These are phyloP conservation scores for Chironomus tepperi DNA, from an alignment of 1,140 invertebrate genomes.

Conservation along the genomic window DNA sequence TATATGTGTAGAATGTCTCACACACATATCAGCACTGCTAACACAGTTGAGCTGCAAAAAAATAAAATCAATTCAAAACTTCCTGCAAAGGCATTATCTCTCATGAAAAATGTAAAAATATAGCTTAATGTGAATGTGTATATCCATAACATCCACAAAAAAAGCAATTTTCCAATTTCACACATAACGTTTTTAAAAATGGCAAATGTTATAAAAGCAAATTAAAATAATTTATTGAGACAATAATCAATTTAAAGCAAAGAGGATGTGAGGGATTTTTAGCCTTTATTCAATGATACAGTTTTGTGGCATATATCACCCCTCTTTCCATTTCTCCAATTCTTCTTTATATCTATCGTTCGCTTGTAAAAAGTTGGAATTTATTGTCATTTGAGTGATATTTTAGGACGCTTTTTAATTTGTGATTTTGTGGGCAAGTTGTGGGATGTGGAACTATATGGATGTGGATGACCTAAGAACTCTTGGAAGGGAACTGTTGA, in stretches of 20 bases:
- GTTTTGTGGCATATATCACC: background rate
- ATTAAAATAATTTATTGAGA: slow-evolving; percentile 15
- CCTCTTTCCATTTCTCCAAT: background rate
- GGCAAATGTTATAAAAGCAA: background rate
- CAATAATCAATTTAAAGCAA: slow-evolving; percentile 14
- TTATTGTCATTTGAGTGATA: too few species aligned
- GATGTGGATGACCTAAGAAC: too few species aligned
- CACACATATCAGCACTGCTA: too few species aligned
- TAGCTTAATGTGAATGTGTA: background rate
- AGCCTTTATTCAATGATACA: too few species aligned
- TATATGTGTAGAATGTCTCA: too few species aligned
- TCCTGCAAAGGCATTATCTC: background rate
- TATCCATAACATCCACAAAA: background rate
- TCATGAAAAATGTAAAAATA: background rate
- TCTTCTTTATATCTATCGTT: background rate
- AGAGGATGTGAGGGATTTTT: background rate
- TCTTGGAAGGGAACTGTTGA: too few species aligned
- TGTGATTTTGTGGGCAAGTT: too few species aligned
- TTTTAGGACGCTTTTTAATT: too few species aligned
- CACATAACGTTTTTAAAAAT: background rate
- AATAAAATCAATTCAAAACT: slow-evolving; percentile 11
- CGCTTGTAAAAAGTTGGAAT: too few species aligned
- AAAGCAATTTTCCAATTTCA: slow-evolving; percentile 9
- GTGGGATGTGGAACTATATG: too few species aligned
- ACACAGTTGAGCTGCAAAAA: background rate